phyloP scores from a whole-genome alignment of 2,113 vertebrate genomes.

The Pollimyrus isidori region DNA sequence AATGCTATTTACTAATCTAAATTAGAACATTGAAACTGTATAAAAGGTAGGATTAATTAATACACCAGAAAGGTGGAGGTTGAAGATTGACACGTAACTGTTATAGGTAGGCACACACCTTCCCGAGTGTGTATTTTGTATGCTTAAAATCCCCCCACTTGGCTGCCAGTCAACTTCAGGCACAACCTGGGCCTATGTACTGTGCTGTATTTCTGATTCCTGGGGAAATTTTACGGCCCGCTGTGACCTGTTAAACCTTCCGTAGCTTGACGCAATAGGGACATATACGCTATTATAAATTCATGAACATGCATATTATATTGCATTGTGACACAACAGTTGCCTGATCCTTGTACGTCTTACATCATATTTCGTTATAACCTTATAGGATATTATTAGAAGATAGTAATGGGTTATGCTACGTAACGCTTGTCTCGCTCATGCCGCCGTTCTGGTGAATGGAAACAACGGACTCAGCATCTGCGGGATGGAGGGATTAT shows the following conservation, averaged over 20 bases:
- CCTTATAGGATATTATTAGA: conserved; percentile 8
- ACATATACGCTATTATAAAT: not conserved
- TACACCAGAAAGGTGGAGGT: not conserved
- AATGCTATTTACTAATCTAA: not conserved
- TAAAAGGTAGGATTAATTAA: not conserved
- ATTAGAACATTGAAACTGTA: not conserved
- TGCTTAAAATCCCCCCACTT: not conserved
- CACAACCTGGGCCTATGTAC: not conserved
- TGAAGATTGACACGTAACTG: not conserved
- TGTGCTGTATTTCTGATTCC: not conserved
- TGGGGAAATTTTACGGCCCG: not conserved
- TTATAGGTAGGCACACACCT: not conserved
- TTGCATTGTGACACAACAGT: not conserved
- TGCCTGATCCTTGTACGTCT: not conserved
- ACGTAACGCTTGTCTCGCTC: not conserved
- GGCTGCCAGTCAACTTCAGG: not conserved
- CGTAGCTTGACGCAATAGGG: not conserved
- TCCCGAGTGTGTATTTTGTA: not conserved
- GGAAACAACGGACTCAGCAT: conserved; percentile 35
- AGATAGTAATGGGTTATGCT: conserved; percentile 4
- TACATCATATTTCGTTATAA: not conserved
- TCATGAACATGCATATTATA: not conserved
- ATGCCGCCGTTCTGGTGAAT: not conserved
- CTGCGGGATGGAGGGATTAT: conserved; percentile 21
- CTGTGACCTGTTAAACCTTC: not conserved